phyloP scores from a whole-genome alignment of 2,888 invertebrate species.

The Trachelus stipa region DNA sequence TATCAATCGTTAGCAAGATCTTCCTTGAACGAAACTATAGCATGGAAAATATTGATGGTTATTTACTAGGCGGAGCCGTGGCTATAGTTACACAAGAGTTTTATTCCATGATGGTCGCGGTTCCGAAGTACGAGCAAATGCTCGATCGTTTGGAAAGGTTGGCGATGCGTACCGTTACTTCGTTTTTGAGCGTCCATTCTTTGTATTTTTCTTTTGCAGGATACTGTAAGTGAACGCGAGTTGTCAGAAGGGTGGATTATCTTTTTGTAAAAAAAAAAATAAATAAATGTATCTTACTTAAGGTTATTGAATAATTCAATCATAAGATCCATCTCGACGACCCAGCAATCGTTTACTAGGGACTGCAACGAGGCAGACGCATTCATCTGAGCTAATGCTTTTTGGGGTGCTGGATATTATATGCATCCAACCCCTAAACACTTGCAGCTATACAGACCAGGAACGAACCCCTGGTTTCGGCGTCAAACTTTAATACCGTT shows the following conservation, averaged over 20 bases:
- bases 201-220: too few species aligned
- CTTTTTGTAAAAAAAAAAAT: too few species aligned
- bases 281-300: too few species aligned
- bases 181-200: too few species aligned
- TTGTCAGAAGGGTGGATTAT: too few species aligned
- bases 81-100: background rate
- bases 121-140: slow-evolving; percentile 5
- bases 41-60: background rate
- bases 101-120: background rate
- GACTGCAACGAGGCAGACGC: slow-evolving; percentile 17
- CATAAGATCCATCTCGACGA: too few species aligned
- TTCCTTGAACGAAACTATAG: background rate
- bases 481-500: slow-evolving; percentile 32
- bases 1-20: background rate
- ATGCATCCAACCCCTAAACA: slow-evolving; percentile 1
- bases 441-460: slow-evolving; percentile 3
- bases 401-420: too few species aligned
- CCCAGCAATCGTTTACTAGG: too few species aligned
- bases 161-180: too few species aligned
- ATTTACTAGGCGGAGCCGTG: background rate
- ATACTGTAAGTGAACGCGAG: too few species aligned
- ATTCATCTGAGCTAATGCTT: slow-evolving; percentile 25
- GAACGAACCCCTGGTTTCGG: slow-evolving; percentile 14
- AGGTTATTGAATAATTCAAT: too few species aligned
- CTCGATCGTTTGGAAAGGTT: slow-evolving; percentile 12